phyloP scores from a whole-genome alignment of 1,140 invertebrate genomes.

The Lasioglossum baleicum region DNA sequence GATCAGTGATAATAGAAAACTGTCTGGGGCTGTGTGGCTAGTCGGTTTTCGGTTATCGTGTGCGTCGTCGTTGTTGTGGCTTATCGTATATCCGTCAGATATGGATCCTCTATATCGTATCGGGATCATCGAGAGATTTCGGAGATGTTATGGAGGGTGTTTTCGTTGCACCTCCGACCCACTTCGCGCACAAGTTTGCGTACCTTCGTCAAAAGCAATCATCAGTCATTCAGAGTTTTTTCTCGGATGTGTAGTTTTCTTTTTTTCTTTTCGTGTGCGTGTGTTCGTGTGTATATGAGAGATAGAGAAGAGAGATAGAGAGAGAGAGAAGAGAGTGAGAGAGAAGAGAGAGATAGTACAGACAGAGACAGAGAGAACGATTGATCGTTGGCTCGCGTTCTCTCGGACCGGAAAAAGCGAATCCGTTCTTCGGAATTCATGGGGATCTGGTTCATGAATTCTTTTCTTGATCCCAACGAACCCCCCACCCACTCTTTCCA shows the following conservation, averaged over 20 bases:
- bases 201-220: conserved; percentile 43
- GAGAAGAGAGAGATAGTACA: conserved; percentile 7
- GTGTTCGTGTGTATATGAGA: too few species aligned
- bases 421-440: conserved; percentile 6
- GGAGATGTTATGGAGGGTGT: conserved; percentile 20
- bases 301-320: background rate
- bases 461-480: background rate
- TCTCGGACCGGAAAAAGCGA: conserved; percentile 25
- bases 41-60: conserved; percentile 18
- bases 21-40: background rate
- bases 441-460: conserved; percentile 29
- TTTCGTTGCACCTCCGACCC: conserved; percentile 73
- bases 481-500: too few species aligned
- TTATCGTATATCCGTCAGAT: conserved; percentile 18
- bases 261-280: too few species aligned
- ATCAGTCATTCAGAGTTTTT: too few species aligned
- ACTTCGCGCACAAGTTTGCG: conserved; percentile 58
- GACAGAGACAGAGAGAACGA: conserved; percentile 25
- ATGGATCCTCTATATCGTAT: conserved; percentile 21
- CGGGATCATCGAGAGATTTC: conserved; percentile 10
- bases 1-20: background rate
- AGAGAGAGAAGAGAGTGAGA: conserved; percentile 18
- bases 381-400: conserved; percentile 45
- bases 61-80: conserved; percentile 24
- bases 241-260: too few species aligned